Evolutionary conservation across 2,888 invertebrate genomes (phyloP), one percentile per base, ranked within the genome.

Genomic region (Anaspis maculata): DNA sequence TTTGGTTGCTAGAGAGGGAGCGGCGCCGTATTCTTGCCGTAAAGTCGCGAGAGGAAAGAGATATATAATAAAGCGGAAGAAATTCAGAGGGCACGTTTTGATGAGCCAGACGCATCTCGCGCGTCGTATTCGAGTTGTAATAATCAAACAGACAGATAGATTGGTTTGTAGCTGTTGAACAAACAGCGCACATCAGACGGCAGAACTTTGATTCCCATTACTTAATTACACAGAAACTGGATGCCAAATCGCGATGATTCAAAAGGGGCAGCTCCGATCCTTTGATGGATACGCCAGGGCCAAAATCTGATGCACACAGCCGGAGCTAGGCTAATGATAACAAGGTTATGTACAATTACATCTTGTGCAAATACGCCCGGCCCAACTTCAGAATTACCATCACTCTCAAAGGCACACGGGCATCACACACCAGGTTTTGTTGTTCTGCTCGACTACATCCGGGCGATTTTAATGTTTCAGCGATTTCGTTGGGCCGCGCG

Each of bases 281-380:
- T 60, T 62, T 61, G 62, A 62, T 52, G 51, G 52, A 49, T 43
- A 47, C 42, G 30, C 29, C 26, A 34, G 39, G 48, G 48, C 48
- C 50, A 54, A 60, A 62, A 61, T 62, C 61, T 58, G 59, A 54
- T 54, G 57, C 35, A 54, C 51, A 48, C 48, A n/a, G n/a, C n/a
- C n/a, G n/a, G n/a, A n/a, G n/a, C n/a, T n/a, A n/a, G 44, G 53
- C 62, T 64, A 64, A 65, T 64, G 65, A 64, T 65, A 65, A 65
- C 64, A 53, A 62, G 61, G 57, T 65, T 65, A 64, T 52, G 59
- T 64, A 62, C 63, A 64, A 64, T 63, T 64, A 65, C 59, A 59
- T 59, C 57, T 56, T 53, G 50, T 44, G 46, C 44, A 54, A 52
- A 54, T 37, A 37, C 32, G 13, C 3, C 27, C 27, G n/a, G n/a